Evolutionary conservation across 2,113 vertebrate genomes (phyloP).

Genomic region (Eublepharis macularius): DNA sequence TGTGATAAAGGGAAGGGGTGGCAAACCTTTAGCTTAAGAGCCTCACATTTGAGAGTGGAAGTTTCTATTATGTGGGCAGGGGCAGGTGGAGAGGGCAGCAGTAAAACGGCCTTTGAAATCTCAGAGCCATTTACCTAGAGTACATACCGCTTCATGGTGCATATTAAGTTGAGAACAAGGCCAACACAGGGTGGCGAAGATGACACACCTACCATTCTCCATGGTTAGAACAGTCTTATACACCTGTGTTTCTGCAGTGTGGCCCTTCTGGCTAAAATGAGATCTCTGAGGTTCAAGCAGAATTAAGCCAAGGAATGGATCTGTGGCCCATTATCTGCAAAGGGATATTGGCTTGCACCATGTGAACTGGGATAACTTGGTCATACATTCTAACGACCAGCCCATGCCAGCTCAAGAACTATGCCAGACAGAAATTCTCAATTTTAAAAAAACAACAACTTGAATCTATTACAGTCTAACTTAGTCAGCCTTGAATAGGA

Average conservation of each 20-base stretch:
- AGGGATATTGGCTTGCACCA: fast-evolving
- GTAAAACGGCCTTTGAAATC: background rate
- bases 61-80: background rate
- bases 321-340: background rate
- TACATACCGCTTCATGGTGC: too few species aligned
- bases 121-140: background rate
- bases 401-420: background rate
- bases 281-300: conserved; percentile 3
- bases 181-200: background rate
- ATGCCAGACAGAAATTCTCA: background rate
- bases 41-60: background rate
- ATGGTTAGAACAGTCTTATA: background rate
- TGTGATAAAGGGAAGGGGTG: fast-evolving
- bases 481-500: background rate
- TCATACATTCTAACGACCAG: background rate
- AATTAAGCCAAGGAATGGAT: background rate
- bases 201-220: background rate
- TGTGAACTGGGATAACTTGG: background rate
- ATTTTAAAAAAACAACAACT: background rate
- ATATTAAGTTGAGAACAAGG: background rate
- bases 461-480: conserved; percentile 46
- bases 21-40: background rate
- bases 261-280: conserved; percentile 5
- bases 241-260: background rate
- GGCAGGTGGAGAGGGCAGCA: background rate